These are phyloP conservation scores for Thecophora atra DNA, from an alignment of 2,888 invertebrate species.

Conservation along the genomic window DNA sequence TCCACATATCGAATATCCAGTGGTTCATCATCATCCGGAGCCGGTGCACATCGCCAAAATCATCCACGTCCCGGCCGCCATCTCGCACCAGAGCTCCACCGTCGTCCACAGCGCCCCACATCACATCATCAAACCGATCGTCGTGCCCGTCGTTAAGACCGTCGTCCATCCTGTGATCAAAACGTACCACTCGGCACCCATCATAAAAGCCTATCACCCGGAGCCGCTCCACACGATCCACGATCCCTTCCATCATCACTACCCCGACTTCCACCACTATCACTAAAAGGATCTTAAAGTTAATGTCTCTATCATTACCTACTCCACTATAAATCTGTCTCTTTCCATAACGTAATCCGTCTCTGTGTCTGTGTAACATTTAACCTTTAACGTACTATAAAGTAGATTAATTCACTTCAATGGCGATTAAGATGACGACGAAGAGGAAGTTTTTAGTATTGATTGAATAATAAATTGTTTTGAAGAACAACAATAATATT, in stretches of 20 bases:
- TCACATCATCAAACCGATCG: conserved; percentile 59
- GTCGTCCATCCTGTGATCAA: conserved; percentile 59
- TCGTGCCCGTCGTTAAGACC: conserved; percentile 61
- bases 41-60: conserved; percentile 59
- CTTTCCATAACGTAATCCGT: not conserved
- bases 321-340: not conserved
- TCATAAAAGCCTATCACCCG: conserved; percentile 59
- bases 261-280: conserved; percentile 51
- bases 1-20: conserved; percentile 52
- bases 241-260: conserved; percentile 57
- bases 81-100: conserved; percentile 63
- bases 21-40: conserved; percentile 45
- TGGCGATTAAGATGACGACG: conserved; percentile 37
- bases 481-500: conserved; percentile 23
- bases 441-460: conserved; percentile 34
- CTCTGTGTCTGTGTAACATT: not conserved
- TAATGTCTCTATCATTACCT: conserved; percentile 4
- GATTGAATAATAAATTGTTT: conserved; percentile 44
- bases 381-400: too few relatives aligned
- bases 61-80: conserved; percentile 60
- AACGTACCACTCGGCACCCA: conserved; percentile 59
- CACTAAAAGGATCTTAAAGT: conserved; percentile 32
- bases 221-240: conserved; percentile 47
- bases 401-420: conserved; percentile 16
- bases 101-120: conserved; percentile 61